These are phyloP conservation scores for Willisornis vidua DNA, from an alignment of 2,113 vertebrate genomes.

Conservation along the genomic window DNA sequence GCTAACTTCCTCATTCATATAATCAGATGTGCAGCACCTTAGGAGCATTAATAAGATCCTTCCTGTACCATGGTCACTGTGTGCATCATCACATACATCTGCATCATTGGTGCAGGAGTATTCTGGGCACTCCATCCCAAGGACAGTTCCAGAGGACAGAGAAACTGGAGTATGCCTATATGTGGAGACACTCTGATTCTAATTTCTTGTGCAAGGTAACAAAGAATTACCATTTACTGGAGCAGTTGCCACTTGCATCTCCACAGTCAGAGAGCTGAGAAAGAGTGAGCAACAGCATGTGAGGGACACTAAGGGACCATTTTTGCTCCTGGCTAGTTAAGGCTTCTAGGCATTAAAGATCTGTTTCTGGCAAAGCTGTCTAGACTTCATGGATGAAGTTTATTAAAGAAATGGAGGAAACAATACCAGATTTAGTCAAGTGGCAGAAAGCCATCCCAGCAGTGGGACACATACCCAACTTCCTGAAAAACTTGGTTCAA, in stretches of 20 bases:
- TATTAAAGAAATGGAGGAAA: not conserved
- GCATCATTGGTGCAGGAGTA: not conserved
- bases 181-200: not conserved
- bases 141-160: not conserved
- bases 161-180: not conserved
- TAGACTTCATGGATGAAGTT: not conserved
- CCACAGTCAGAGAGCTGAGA: not conserved
- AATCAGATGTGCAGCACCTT: not conserved
- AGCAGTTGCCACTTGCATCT: not conserved
- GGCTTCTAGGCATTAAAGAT: not conserved
- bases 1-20: not conserved
- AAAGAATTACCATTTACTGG: not conserved
- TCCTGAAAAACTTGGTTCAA: not conserved
- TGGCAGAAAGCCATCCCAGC: not conserved
- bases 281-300: not conserved
- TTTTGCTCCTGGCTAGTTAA: not conserved
- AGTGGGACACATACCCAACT: not conserved
- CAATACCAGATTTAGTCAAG: not conserved
- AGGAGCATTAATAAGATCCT: not conserved
- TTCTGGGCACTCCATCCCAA: not conserved
- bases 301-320: not conserved
- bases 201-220: not conserved
- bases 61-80: not conserved
- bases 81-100: not conserved
- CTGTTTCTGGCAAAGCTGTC: not conserved